Evolutionary conservation across 1,140 invertebrate species (phyloP).

Genomic region (Piezodorus guildinii): DNA sequence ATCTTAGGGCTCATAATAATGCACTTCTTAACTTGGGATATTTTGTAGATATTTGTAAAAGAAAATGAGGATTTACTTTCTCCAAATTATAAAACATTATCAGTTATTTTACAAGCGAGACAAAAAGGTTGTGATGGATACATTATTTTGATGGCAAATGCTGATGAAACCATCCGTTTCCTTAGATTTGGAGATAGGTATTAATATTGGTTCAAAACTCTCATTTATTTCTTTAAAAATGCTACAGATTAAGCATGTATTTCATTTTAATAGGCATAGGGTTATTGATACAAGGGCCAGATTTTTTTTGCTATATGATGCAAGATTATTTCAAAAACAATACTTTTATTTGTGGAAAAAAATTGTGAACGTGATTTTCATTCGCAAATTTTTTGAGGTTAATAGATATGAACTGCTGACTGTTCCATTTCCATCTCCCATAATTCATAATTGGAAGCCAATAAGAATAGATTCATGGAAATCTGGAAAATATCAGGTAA

Average conservation of each 20-base stretch:
- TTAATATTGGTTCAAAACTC: constrained; percentile 8
- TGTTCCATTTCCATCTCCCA: constrained; percentile 52
- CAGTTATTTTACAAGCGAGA: constrained; percentile 43
- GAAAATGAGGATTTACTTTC: constrained; percentile 52
- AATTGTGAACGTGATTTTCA: constrained; percentile 61
- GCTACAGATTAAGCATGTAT: background rate
- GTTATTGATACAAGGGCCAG: constrained; percentile 53
- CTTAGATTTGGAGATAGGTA: constrained; percentile 56
- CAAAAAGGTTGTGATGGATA: constrained; percentile 54
- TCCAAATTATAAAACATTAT: constrained; percentile 42
- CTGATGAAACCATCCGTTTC: constrained; percentile 48
- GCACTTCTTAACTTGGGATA: background rate
- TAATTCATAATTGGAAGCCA: constrained; percentile 39
- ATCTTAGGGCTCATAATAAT: background rate
- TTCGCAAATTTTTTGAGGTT: constrained; percentile 40
- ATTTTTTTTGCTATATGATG: constrained; percentile 55
- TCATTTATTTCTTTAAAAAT: background rate
- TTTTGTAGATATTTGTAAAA: constrained; percentile 43
- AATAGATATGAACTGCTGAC: constrained; percentile 55
- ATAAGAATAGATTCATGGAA: constrained; percentile 51
- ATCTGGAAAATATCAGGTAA: constrained; percentile 28
- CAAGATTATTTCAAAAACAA: constrained; percentile 47
- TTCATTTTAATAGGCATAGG: constrained; percentile 42
- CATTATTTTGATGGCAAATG: constrained; percentile 60
- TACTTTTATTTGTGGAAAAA: constrained; percentile 63